Conservation (phyloP, 23 tunicate species). For the Oikopleura dioica region DNA sequence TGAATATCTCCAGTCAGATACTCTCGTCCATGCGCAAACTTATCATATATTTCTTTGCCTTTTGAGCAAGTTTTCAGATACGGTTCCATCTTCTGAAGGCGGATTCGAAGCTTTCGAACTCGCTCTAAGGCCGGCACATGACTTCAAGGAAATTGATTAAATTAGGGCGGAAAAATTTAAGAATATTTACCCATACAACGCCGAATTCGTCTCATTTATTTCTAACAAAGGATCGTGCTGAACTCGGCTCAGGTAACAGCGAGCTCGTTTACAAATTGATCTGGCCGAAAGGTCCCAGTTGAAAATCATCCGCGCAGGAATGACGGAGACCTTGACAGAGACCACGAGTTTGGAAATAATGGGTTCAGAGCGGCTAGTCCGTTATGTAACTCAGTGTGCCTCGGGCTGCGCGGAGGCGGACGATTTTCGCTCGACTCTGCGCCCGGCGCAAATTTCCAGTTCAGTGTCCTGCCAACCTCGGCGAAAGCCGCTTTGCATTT, state of each 20-base stretch:
- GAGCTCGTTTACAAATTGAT: background rate
- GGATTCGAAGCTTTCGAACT: background rate
- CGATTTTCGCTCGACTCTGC: too few species aligned
- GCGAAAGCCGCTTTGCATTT: too few species aligned
- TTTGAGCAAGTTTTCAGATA: background rate
- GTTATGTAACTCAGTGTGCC: too few species aligned
- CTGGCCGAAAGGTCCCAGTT: background rate
- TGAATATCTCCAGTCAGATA: background rate
- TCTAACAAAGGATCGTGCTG: background rate
- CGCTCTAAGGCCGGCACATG: background rate
- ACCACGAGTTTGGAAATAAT: too few species aligned
- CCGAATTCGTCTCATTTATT: too few species aligned
- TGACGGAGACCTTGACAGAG: background rate
- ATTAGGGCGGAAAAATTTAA: background rate
- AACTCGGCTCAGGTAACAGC: background rate
- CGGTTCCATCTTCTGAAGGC: background rate
- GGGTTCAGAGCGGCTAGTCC: too few species aligned
- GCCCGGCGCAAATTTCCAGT: too few species aligned
- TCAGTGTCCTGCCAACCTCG: too few species aligned
- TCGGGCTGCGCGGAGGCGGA: too few species aligned
- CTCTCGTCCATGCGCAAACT: background rate
- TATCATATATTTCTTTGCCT: background rate
- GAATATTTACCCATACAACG: too few species aligned
- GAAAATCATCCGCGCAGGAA: background rate
- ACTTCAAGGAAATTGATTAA: background rate